phyloP scores from a whole-genome alignment of 1,140 invertebrate species.

The Saccostrea echinata region DNA sequence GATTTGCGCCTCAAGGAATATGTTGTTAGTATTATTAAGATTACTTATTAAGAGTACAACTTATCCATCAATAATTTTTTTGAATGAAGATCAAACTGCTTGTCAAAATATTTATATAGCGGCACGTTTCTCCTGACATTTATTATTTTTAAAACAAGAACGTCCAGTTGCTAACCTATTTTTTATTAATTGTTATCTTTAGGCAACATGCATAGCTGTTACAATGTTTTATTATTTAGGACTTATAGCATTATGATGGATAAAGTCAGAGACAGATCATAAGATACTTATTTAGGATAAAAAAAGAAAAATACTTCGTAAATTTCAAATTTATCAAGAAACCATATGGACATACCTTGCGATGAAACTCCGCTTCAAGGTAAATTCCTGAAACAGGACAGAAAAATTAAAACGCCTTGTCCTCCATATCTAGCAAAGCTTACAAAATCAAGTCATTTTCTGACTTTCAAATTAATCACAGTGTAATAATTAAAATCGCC shows the following conservation, averaged over 20 bases:
- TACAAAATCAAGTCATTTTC: neutral
- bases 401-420: neutral
- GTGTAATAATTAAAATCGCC: slow-evolving; percentile 2
- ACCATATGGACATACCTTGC: slow-evolving; percentile 28
- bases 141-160: neutral
- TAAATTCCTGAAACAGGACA: slow-evolving; percentile 26
- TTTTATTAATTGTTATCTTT: too few relatives aligned
- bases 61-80: slow-evolving; percentile 6
- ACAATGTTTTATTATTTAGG: too few relatives aligned
- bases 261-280: neutral
- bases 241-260: too few relatives aligned
- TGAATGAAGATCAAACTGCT: slow-evolving; percentile 14
- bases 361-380: neutral
- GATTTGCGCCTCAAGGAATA: neutral
- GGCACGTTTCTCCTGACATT: neutral
- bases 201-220: too few relatives aligned
- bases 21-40: neutral
- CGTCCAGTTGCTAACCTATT: too few relatives aligned
- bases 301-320: neutral
- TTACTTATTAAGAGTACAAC: neutral
- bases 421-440: neutral
- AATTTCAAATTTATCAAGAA: neutral
- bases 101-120: neutral
- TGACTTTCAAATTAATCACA: slow-evolving; percentile 8
- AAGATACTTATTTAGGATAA: neutral